Percentiles rank a stretch among this genome's conserved stretches.
These are phyloP conservation scores for Hippocampus guttulatus DNA, from an alignment of 2,113 vertebrate genomes.

Conservation along the genomic window DNA sequence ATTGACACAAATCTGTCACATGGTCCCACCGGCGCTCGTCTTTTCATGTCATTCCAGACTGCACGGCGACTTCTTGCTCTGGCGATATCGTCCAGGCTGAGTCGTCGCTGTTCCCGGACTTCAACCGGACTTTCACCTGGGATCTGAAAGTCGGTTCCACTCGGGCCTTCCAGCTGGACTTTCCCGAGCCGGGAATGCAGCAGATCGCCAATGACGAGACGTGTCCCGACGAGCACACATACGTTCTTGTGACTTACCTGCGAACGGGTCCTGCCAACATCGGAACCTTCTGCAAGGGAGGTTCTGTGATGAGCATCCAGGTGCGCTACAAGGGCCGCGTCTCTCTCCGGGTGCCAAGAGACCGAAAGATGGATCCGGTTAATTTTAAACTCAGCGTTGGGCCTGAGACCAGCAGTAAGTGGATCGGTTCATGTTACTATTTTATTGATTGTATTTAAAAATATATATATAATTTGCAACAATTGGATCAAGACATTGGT, in stretches of 20 bases:
- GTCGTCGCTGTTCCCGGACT: conserved; percentile 64
- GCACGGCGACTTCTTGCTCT: conserved; percentile 67
- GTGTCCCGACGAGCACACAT: conserved; percentile 74
- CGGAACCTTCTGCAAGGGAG: conserved; percentile 84
- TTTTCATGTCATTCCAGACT: conserved; percentile 72
- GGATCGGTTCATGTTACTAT: background rate
- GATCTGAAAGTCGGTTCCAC: conserved; percentile 66
- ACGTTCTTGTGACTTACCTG: conserved; percentile 65
- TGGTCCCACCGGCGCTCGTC: background rate
- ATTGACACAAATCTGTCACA: background rate
- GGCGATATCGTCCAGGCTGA: conserved; percentile 71
- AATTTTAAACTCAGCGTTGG: conserved; percentile 76
- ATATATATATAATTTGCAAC: no score
- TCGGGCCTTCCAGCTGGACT: conserved; percentile 77
- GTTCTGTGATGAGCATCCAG: conserved; percentile 75
- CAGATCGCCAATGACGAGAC: conserved; percentile 72
- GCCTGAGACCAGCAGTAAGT: conserved; percentile 79
- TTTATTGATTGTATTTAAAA: no score
- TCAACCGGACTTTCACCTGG: conserved; percentile 84
- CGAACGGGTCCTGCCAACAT: conserved; percentile 57
- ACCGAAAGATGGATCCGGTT: conserved; percentile 48
- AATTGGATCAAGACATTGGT: no score
- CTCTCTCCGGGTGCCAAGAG: conserved; percentile 32
- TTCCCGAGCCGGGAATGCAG: conserved; percentile 72
- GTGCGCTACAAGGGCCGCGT: conserved; percentile 50